phyloP scores from a whole-genome alignment of 1,140 invertebrate species.

The Nymphalis io region DNA sequence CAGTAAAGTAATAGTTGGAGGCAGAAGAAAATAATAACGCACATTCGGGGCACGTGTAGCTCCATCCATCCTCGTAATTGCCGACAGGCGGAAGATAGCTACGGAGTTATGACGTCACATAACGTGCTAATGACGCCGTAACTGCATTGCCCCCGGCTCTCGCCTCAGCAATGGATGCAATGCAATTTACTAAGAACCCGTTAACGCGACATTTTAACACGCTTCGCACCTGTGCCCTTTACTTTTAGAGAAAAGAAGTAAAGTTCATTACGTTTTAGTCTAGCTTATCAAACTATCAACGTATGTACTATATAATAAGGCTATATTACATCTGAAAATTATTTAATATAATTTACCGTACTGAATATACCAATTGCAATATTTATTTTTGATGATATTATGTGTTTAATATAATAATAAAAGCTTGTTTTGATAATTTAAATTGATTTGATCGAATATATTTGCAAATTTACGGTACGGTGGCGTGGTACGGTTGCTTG shows the following conservation, averaged over 20 bases:
- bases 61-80: conserved; percentile 66
- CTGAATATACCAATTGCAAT: no score
- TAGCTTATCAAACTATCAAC: neutral
- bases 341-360: no score
- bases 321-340: no score
- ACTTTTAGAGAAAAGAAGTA: neutral
- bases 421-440: neutral
- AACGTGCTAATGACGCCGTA: conserved; percentile 75
- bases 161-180: conserved; percentile 55
- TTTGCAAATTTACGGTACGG: no score
- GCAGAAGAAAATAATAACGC: conserved; percentile 48
- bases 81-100: conserved; percentile 66
- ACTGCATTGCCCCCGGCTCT: conserved; percentile 63
- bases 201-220: conserved; percentile 50
- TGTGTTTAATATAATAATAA: no score
- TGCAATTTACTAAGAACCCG: conserved; percentile 58
- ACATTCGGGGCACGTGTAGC: conserved; percentile 53
- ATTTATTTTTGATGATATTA: no score
- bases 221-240: conserved; percentile 43
- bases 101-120: conserved; percentile 73
- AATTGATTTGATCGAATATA: neutral
- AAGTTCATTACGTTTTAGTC: neutral
- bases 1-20: conserved; percentile 18
- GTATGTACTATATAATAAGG: neutral
- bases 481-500: no score